Conservation (phyloP, 2,888 invertebrate species). For the Sinelater perroti region DNA sequence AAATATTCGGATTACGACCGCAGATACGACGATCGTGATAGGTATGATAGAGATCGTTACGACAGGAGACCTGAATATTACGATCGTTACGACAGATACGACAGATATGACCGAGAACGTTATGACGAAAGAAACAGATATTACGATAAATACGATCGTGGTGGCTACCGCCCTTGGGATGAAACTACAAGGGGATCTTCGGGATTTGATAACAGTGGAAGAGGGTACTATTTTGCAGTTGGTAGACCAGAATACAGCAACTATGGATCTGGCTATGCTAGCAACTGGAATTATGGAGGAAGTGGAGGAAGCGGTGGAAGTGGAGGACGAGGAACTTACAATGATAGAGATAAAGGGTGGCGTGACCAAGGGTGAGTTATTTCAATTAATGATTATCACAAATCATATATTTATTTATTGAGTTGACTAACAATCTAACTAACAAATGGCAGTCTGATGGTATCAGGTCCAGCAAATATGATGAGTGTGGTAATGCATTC, state of each 20-base stretch:
- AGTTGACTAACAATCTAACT: no score
- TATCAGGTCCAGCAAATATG: no score
- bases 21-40: conserved; percentile 46
- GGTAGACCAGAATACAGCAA: conserved; percentile 62
- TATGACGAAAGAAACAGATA: conserved; percentile 41
- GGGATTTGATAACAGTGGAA: conserved; percentile 65
- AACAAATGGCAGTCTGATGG: no score
- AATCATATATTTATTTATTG: no score
- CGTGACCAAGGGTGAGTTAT: conserved; percentile 59
- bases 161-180: conserved; percentile 65
- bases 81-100: conserved; percentile 50
- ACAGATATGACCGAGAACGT: conserved; percentile 59
- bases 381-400: background rate
- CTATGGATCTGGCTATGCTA: conserved; percentile 54
- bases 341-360: conserved; percentile 48
- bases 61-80: conserved; percentile 45
- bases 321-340: conserved; percentile 38
- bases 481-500: no score
- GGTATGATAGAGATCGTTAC: conserved; percentile 57
- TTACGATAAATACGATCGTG: conserved; percentile 39
- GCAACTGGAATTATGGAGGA: conserved; percentile 46
- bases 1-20: conserved; percentile 25
- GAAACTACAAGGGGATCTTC: conserved; percentile 69
- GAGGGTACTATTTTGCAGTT: conserved; percentile 71
- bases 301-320: conserved; percentile 36